Conservation (phyloP, 2,888 invertebrate species). For the Auanema sp. region DNA sequence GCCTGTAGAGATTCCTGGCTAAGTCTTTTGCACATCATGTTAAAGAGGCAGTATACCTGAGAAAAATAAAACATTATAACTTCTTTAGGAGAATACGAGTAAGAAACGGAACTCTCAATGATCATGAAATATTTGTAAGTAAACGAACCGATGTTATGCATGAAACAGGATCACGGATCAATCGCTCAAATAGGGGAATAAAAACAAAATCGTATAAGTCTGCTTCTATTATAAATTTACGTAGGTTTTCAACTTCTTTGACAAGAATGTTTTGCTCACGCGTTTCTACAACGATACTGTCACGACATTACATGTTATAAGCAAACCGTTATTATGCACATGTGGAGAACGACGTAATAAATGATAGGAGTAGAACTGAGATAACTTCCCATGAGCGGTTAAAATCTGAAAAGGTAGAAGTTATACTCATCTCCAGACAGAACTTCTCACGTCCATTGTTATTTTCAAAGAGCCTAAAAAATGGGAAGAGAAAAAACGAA, state of each 20-base stretch:
- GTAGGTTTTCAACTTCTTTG: slow-evolving; percentile 33
- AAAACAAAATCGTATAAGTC: slow-evolving; percentile 30
- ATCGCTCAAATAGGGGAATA: slow-evolving; percentile 28
- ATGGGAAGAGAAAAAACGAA: too few species aligned
- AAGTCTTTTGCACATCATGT: slow-evolving; percentile 34
- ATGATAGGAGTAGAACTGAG: slow-evolving; percentile 19
- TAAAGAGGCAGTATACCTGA: slow-evolving; percentile 39
- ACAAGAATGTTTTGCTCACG: slow-evolving; percentile 25
- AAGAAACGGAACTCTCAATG: not conserved
- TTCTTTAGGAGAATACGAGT: not conserved
- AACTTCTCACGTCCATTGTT: too few species aligned
- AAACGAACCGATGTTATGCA: slow-evolving; percentile 32
- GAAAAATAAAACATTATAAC: not conserved
- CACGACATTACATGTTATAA: not conserved
- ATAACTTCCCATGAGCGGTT: slow-evolving; percentile 9
- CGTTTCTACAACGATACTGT: slow-evolving; percentile 22
- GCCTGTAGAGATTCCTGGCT: slow-evolving; percentile 27
- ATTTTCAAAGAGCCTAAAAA: too few species aligned
- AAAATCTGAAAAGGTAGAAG: too few species aligned
- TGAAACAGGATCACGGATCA: slow-evolving; percentile 35
- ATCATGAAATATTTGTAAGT: too few species aligned
- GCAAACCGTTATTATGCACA: not conserved
- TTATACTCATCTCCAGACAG: too few species aligned
- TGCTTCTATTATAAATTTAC: slow-evolving; percentile 24
- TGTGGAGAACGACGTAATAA: slow-evolving; percentile 8